phyloP scores from a whole-genome alignment of 2,888 invertebrate species.

The Xylota sylvarum region DNA sequence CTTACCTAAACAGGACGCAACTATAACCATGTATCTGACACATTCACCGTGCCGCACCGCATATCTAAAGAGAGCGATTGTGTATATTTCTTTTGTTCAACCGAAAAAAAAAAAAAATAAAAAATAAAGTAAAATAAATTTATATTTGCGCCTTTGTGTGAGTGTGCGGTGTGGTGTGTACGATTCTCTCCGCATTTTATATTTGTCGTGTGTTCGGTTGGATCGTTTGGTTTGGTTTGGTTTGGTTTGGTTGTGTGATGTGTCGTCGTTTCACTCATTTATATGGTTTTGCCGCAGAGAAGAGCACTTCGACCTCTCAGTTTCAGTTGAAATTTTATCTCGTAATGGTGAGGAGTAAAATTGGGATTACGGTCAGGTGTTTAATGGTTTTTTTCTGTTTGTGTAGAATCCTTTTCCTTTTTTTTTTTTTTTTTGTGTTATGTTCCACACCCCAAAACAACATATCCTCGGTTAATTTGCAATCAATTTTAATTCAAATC shows the following conservation, averaged over 20 bases:
- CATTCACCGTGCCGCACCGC: slow-evolving; percentile 51
- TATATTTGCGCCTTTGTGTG: slow-evolving; percentile 38
- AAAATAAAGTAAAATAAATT: too few relatives aligned
- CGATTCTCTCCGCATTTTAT: slow-evolving; percentile 71
- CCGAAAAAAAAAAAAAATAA: slow-evolving; percentile 11
- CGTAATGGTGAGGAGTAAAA: slow-evolving; percentile 66
- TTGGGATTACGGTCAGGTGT: slow-evolving; percentile 73
- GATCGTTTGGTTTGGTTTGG: too few relatives aligned
- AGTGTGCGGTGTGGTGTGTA: slow-evolving; percentile 45
- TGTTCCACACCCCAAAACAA: background rate
- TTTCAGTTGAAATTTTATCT: slow-evolving; percentile 75
- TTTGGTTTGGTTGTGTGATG: slow-evolving; percentile 47
- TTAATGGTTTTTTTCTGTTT: slow-evolving; percentile 40
- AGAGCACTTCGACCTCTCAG: slow-evolving; percentile 73
- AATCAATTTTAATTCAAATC: background rate
- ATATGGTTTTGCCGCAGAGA: slow-evolving; percentile 70
- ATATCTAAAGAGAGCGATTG: slow-evolving; percentile 74
- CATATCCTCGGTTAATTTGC: slow-evolving; percentile 1
- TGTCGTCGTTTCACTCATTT: slow-evolving; percentile 19
- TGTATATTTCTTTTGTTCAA: slow-evolving; percentile 53
- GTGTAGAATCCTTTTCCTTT: slow-evolving; percentile 3
- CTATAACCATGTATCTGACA: slow-evolving; percentile 53
- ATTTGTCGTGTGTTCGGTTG: slow-evolving; percentile 68
- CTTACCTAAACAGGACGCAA: slow-evolving; percentile 53
- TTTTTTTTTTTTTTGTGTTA: background rate